Conservation (phyloP, 2,113 vertebrate species). For the Pedetes capensis region DNA sequence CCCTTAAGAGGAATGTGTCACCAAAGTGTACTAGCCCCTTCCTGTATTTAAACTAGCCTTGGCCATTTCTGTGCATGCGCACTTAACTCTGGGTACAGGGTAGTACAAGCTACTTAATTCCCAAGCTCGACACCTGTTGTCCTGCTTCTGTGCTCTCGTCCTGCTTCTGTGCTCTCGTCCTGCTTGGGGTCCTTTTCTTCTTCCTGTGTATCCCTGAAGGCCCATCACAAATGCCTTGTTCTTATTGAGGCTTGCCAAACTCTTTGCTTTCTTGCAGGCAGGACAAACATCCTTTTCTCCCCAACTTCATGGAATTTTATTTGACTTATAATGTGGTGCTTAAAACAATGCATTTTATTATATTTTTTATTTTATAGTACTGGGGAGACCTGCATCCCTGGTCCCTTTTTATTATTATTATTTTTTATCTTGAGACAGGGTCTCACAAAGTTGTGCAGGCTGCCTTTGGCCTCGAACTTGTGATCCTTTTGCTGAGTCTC, state of each 20-base stretch:
- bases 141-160: background rate
- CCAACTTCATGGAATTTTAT: background rate
- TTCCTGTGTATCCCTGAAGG: background rate
- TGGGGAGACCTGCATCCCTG: too few relatives aligned
- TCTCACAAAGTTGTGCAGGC: too few relatives aligned
- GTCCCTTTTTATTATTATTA: too few relatives aligned
- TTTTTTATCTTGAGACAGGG: too few relatives aligned
- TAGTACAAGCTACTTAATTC: too few relatives aligned
- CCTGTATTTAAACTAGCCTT: background rate
- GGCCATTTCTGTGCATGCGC: accelerated
- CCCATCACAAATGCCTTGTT: background rate
- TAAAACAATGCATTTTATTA: too few relatives aligned
- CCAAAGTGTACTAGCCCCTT: background rate
- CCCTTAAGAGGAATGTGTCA: background rate
- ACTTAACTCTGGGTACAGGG: background rate
- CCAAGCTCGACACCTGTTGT: background rate
- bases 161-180: background rate
- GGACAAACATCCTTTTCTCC: background rate
- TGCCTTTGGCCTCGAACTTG: too few relatives aligned
- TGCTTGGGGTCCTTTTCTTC: background rate
- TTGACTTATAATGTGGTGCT: background rate
- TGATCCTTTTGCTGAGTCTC: too few relatives aligned
- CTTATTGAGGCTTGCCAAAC: background rate
- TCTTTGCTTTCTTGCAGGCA: background rate
- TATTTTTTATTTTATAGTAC: too few relatives aligned